Evolutionary conservation across 1,140 invertebrate species (phyloP).

Genomic region (Sinonovacula constricta): DNA sequence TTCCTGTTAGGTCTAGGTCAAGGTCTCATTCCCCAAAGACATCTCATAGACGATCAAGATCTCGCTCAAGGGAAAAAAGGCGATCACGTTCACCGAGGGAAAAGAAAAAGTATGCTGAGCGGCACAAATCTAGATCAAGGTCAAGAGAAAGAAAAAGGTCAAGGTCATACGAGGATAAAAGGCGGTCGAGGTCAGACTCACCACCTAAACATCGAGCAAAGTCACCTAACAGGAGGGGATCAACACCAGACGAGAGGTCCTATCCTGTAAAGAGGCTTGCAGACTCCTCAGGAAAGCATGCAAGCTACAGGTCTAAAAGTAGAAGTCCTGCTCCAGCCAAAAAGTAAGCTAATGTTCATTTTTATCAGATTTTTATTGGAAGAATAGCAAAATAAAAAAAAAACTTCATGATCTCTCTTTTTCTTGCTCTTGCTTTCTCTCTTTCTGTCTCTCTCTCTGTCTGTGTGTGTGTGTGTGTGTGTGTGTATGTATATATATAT

Average conservation of each 20-base stretch:
- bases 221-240: slow-evolving; percentile 10
- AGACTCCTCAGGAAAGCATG: slow-evolving; percentile 14
- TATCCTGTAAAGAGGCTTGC: slow-evolving; percentile 17
- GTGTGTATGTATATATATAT: too few species aligned
- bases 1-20: slow-evolving; percentile 48
- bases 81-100: too few species aligned
- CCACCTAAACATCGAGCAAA: slow-evolving; percentile 1
- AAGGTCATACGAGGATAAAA: not conserved
- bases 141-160: too few species aligned
- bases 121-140: too few species aligned
- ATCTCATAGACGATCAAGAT: slow-evolving; percentile 3
- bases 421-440: too few species aligned
- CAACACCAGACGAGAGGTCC: not conserved
- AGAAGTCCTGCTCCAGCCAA: slow-evolving; percentile 6
- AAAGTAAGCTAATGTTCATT: not conserved
- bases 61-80: slow-evolving; percentile 19
- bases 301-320: slow-evolving; percentile 19
- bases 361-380: too few species aligned
- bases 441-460: too few species aligned
- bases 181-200: slow-evolving; percentile 35
- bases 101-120: too few species aligned
- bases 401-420: too few species aligned
- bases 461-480: too few species aligned
- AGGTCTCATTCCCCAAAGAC: slow-evolving; percentile 43
- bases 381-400: too few species aligned